Evolutionary conservation across 2,113 vertebrate genomes (phyloP).

Genomic region (Polypterus bichir): DNA sequence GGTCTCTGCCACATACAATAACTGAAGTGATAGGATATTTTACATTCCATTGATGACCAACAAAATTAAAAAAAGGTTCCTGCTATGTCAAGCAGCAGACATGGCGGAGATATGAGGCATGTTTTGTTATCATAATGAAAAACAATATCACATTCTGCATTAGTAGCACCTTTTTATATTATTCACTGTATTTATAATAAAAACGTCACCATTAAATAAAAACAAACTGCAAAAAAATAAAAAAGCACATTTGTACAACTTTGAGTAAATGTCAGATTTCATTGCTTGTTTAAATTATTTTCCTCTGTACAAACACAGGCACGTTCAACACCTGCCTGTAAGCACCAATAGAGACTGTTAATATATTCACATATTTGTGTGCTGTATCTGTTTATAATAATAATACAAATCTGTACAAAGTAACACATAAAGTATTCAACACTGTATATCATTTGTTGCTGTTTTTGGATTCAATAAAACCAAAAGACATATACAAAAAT

Average conservation of each 20-base stretch:
- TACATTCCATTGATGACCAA: too few species aligned
- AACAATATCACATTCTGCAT: too few species aligned
- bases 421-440: slow-evolving; percentile 59
- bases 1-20: too few species aligned
- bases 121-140: too few species aligned
- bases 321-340: slow-evolving; percentile 28
- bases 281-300: slow-evolving; percentile 30
- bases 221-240: background rate
- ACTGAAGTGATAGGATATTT: too few species aligned
- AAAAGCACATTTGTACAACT: slow-evolving; percentile 14
- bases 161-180: too few species aligned
- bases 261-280: background rate
- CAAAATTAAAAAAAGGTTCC: too few species aligned
- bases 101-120: too few species aligned
- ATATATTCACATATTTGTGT: slow-evolving; percentile 11
- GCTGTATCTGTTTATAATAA: slow-evolving; percentile 26
- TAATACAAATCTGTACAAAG: slow-evolving; percentile 60
- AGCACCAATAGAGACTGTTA: slow-evolving; percentile 47
- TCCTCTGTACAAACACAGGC: slow-evolving; percentile 40
- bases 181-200: too few species aligned
- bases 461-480: slow-evolving; percentile 48
- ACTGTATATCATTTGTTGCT: slow-evolving; percentile 46
- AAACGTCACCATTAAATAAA: too few species aligned
- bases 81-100: too few species aligned
- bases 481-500: slow-evolving; percentile 73